Base-by-base conservation (phyloP, 2,797 vertebrate species). In the Tadarida brasiliensis region DNA sequence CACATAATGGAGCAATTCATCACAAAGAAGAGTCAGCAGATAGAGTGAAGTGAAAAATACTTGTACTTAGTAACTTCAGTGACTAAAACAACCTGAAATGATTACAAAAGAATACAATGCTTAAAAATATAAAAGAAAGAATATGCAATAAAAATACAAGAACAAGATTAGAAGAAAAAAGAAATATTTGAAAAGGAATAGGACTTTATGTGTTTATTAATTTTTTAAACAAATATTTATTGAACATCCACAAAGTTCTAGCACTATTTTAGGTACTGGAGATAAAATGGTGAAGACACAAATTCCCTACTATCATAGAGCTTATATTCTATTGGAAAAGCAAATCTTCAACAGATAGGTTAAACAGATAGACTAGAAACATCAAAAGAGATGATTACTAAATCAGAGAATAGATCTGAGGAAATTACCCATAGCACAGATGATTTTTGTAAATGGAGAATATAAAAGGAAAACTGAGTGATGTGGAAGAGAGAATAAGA, bases 21-120 rank as follows among this genome's bases (percentile, higher is more conserved):
- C 14, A 71, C 39, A 87, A 91, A 26, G 12, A 56, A 65, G 30
- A 74, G 15, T 61, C 9, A 74, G 11, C 35, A 73, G 77, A 71
- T 19, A 61, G 1, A 57, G 33, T 11, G 90, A 87, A 73, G 1
- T 83, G 56, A 28, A 92, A 67, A 82, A 59, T 63, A 44, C 22
- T 47, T 28, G 12, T 39, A 30, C n/a, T 33, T 80, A 47, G 33
- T 20, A 73, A 56, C 6, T 73, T 83, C 14, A 81, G 26, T 81
- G 35, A 86, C 71, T 76, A 47, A 94, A 92, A 56, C 54, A 89
- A 70, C 35, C 19, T 57, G 47, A 87, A 94, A 26, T 65, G 56
- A 90, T 19, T 49, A 65, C n/a, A 44, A 77, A 89, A 84, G 44
- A 90, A 65, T 15, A 68, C 71, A 77, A 54, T 54, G n/a, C 49